These are phyloP conservation scores for Myzus persicae DNA, from an alignment of 1,140 invertebrate species.

Conservation along the genomic window DNA sequence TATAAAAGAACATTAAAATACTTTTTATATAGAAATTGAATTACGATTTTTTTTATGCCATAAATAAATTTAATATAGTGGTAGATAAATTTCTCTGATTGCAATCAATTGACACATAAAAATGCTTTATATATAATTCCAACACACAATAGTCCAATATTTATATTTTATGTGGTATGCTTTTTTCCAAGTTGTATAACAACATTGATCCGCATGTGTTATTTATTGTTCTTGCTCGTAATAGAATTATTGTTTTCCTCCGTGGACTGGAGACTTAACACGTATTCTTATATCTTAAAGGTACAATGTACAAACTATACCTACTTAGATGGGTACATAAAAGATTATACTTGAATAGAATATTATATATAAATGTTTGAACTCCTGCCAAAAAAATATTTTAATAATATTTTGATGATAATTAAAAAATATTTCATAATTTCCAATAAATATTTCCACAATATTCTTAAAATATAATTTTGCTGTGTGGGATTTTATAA, in stretches of 20 bases:
- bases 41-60: not conserved
- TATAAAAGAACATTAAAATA: slow-evolving; percentile 8
- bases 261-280: not conserved
- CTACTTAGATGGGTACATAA: not conserved
- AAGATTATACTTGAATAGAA: not conserved
- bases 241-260: not conserved
- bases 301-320: not conserved
- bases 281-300: not conserved
- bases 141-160: not conserved
- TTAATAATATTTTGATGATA: too few relatives aligned
- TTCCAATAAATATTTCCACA: too few relatives aligned
- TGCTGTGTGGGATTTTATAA: too few relatives aligned
- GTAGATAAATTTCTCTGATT: not conserved
- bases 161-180: not conserved
- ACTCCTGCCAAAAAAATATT: too few relatives aligned
- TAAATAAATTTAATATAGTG: not conserved
- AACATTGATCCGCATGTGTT: not conserved
- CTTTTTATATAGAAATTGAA: not conserved
- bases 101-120: not conserved
- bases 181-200: not conserved
- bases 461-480: too few relatives aligned
- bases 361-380: too few relatives aligned
- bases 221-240: not conserved
- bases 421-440: too few relatives aligned
- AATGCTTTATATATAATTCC: not conserved